These are phyloP conservation scores for Meteorus cinctellus DNA, from an alignment of 2,888 invertebrate species.

Conservation along the genomic window DNA sequence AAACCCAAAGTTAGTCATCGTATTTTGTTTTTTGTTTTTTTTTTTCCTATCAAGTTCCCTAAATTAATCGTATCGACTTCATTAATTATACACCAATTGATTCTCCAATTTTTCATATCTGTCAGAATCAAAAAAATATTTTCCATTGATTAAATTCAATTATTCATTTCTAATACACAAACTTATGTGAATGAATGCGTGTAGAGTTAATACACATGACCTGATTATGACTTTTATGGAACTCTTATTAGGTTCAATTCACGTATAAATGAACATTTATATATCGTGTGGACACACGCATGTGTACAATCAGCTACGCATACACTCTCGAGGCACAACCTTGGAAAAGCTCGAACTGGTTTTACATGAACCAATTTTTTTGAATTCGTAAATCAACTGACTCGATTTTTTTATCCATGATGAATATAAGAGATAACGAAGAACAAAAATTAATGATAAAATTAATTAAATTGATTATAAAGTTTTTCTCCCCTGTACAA, in stretches of 20 bases:
- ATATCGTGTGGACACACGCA: background rate
- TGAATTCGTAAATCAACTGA: background rate
- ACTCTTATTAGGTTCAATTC: conserved; percentile 19
- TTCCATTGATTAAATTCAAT: background rate
- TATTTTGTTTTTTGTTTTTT: too few species aligned
- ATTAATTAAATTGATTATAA: background rate
- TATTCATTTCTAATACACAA: background rate
- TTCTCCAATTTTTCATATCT: too few species aligned
- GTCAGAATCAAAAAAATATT: background rate
- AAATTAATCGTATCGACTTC: too few species aligned
- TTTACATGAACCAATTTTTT: conserved; percentile 7
- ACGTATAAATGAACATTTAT: background rate
- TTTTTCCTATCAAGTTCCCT: too few species aligned
- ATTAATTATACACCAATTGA: too few species aligned
- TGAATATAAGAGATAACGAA: background rate
- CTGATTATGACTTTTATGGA: conserved; percentile 4
- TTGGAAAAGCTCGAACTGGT: conserved; percentile 1
- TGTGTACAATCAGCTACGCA: background rate
- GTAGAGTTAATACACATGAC: background rate
- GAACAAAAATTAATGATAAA: background rate
- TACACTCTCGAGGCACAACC: conserved; percentile 1
- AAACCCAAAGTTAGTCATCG: too few species aligned
- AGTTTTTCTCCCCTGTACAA: background rate
- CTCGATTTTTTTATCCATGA: background rate
- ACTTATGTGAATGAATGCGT: background rate